phyloP scores from a whole-genome alignment of 2,888 invertebrate genomes.

The Amiota minor region DNA sequence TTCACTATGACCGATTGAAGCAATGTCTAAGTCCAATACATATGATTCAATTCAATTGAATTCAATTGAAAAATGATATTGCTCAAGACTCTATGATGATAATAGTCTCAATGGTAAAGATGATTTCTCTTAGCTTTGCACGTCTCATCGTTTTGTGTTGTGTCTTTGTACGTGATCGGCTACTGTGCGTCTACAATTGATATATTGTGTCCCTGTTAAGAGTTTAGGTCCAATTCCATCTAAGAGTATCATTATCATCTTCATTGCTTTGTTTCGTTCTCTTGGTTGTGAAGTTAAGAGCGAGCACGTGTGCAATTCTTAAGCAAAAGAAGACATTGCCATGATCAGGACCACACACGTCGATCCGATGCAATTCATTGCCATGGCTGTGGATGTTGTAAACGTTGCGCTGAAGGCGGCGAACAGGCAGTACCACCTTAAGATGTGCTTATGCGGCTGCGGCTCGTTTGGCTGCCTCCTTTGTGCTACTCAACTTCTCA shows the following conservation, averaged over 20 bases:
- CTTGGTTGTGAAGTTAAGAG: conserved; percentile 18
- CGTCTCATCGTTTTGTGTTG: conserved; percentile 19
- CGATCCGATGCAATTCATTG: conserved; percentile 36
- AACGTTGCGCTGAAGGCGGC: not conserved
- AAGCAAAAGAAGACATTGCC: conserved; percentile 55
- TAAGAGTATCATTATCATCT: not conserved
- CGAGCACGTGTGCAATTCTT: conserved; percentile 41
- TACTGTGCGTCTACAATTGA: conserved; percentile 45
- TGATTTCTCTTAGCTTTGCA: conserved; percentile 11
- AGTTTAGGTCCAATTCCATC: conserved; percentile 2
- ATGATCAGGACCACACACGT: conserved; percentile 63
- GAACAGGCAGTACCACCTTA: not conserved
- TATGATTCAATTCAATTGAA: too few species aligned
- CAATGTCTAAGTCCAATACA: not conserved
- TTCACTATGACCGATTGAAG: not conserved
- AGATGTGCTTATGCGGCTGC: not conserved
- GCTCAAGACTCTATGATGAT: too few species aligned
- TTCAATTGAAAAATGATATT: too few species aligned
- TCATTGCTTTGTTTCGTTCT: not conserved
- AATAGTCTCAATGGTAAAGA: too few species aligned
- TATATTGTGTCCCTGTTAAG: not conserved
- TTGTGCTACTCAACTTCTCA: conserved; percentile 5
- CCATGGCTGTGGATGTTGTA: not conserved
- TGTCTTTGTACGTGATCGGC: conserved; percentile 51
- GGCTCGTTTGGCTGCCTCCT: not conserved